These are phyloP conservation scores for Apogon talboti DNA, from an alignment of 2,797 vertebrate species.

Conservation along the genomic window DNA sequence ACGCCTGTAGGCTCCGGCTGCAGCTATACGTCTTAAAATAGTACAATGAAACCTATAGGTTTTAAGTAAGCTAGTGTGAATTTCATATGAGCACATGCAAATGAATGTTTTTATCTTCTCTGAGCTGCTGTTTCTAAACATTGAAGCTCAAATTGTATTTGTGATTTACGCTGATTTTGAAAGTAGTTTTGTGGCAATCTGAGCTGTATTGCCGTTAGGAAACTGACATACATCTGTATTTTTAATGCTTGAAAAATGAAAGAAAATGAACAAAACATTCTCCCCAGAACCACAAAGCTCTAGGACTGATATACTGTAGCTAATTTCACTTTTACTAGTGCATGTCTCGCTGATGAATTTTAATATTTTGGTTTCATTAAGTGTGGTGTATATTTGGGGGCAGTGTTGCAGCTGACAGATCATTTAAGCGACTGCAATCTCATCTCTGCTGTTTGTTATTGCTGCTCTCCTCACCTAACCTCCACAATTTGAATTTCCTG, in stretches of 20 bases:
- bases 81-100: no score
- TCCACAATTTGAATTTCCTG: conserved; percentile 21
- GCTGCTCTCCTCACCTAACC: conserved; percentile 17
- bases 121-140: no score
- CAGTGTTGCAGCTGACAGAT: conserved; percentile 14
- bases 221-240: conserved; percentile 3
- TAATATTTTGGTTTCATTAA: conserved; percentile 42
- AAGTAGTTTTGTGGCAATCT: background rate
- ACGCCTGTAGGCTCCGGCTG: no score
- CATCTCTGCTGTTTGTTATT: background rate
- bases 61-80: no score
- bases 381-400: conserved; percentile 36
- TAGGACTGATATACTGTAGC: background rate
- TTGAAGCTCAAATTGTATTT: no score
- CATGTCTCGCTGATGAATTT: conserved; percentile 20
- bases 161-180: background rate
- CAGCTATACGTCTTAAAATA: no score
- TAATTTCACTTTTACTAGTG: conserved; percentile 28
- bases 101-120: no score
- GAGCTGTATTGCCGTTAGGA: background rate
- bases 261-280: background rate
- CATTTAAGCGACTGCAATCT: background rate
- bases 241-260: background rate
- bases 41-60: no score
- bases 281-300: background rate